Evolutionary conservation across 2,113 vertebrate genomes (phyloP).

Genomic region (Dipodomys spectabilis): DNA sequence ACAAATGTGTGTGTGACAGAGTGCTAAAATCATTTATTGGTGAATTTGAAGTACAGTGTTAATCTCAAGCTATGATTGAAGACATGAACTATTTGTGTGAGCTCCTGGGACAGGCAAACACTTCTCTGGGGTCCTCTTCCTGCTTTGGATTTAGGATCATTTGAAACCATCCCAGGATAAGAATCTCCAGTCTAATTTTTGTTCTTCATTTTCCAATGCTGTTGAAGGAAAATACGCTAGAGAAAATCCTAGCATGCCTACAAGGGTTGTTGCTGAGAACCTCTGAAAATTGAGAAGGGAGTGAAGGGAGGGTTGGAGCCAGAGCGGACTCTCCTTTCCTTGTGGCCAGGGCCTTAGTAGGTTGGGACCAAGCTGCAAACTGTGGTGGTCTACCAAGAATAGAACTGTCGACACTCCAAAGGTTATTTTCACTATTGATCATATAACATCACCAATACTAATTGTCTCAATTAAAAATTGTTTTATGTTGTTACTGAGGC

Average conservation of each 20-base stretch:
- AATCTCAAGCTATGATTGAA: slow-evolving; percentile 7
- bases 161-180: not conserved
- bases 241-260: not conserved
- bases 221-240: not conserved
- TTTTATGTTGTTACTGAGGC: too few species aligned
- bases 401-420: not conserved
- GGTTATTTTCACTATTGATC: not conserved
- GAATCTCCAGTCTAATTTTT: not conserved
- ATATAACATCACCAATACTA: not conserved
- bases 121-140: not conserved
- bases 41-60: slow-evolving; percentile 22
- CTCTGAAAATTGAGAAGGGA: not conserved
- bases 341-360: too few species aligned
- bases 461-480: not conserved
- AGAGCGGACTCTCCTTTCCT: not conserved
- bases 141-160: not conserved
- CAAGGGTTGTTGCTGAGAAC: not conserved
- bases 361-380: not conserved
- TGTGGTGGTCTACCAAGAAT: not conserved
- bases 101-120: not conserved
- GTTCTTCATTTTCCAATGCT: not conserved
- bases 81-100: not conserved
- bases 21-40: not conserved
- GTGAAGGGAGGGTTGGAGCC: not conserved
- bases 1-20: not conserved